Evolutionary conservation across 2,888 invertebrate genomes (phyloP).

Genomic region (Furcula furcula): DNA sequence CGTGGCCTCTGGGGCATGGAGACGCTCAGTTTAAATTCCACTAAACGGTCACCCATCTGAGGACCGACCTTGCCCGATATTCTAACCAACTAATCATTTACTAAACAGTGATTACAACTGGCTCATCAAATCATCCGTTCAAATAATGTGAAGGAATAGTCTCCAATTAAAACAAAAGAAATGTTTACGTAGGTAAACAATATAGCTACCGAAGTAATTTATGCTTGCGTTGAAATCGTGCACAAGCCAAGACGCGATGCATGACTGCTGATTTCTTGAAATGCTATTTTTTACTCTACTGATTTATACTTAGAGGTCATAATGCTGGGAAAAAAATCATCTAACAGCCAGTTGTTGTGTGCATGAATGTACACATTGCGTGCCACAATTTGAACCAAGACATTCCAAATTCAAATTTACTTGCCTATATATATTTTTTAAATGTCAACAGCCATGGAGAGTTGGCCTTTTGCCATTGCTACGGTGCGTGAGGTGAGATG

Average conservation of each 20-base stretch:
- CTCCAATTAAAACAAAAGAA: constrained; percentile 21
- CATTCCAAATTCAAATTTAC: constrained; percentile 26
- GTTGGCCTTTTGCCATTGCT: constrained; percentile 73
- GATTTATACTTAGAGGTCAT: constrained; percentile 9
- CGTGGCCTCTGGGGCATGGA: too few species aligned
- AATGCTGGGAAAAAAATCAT: constrained; percentile 8
- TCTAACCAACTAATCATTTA: too few species aligned
- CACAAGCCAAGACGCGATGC: constrained; percentile 10
- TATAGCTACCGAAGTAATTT: constrained; percentile 24
- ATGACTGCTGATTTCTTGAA: constrained; percentile 3
- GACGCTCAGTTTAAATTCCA: too few species aligned
- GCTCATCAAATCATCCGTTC: too few species aligned
- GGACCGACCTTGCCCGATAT: too few species aligned
- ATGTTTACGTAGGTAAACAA: constrained; percentile 26
- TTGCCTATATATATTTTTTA: constrained; percentile 31
- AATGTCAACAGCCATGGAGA: constrained; percentile 37
- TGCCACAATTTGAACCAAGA: constrained; percentile 29
- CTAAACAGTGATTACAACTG: too few species aligned
- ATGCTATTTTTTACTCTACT: constrained; percentile 10
- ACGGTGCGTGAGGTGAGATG: constrained; percentile 73
- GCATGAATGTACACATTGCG: constrained; percentile 17
- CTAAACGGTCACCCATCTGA: too few species aligned
- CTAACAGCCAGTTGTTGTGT: constrained; percentile 6
- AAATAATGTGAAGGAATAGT: constrained; percentile 17
- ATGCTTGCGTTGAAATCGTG: constrained; percentile 12